Conservation (phyloP, 2,113 vertebrate species). For the Hiodon tergisus region DNA sequence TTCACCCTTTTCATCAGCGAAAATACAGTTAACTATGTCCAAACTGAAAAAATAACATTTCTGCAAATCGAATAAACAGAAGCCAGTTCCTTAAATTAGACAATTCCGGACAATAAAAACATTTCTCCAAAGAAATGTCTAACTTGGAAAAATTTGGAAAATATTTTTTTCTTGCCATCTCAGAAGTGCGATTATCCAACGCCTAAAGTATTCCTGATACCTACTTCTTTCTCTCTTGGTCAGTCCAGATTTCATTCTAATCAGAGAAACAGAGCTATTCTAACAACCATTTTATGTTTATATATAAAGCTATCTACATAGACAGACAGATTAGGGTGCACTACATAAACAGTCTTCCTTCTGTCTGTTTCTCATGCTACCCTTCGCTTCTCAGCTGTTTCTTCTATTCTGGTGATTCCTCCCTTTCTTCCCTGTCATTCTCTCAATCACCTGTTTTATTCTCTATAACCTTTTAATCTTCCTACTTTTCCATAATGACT, state of each 20-base stretch:
- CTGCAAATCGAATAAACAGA: neutral
- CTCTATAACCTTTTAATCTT: slow-evolving; percentile 13
- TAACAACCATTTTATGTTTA: neutral
- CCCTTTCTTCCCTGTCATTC: neutral
- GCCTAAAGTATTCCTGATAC: neutral
- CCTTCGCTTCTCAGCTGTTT: neutral
- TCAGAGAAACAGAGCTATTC: neutral
- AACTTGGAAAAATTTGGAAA: neutral
- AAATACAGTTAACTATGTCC: slow-evolving; percentile 3
- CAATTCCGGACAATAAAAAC: neutral
- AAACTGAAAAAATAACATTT: slow-evolving; percentile 5
- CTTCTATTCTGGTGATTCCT: neutral
- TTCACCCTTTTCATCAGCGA: neutral
- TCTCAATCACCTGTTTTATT: slow-evolving; percentile 3
- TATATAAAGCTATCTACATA: too few species aligned
- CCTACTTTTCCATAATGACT: slow-evolving; percentile 5
- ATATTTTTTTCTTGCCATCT: neutral
- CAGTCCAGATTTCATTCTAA: neutral
- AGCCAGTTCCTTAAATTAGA: too few species aligned
- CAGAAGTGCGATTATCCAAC: neutral
- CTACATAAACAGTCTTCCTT: neutral
- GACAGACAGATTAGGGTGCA: too few species aligned
- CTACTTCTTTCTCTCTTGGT: neutral
- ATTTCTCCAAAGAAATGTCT: neutral
- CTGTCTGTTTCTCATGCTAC: neutral